Base-by-base conservation (phyloP, 2,888 invertebrate species). In the Gnatocerus cornutus region DNA sequence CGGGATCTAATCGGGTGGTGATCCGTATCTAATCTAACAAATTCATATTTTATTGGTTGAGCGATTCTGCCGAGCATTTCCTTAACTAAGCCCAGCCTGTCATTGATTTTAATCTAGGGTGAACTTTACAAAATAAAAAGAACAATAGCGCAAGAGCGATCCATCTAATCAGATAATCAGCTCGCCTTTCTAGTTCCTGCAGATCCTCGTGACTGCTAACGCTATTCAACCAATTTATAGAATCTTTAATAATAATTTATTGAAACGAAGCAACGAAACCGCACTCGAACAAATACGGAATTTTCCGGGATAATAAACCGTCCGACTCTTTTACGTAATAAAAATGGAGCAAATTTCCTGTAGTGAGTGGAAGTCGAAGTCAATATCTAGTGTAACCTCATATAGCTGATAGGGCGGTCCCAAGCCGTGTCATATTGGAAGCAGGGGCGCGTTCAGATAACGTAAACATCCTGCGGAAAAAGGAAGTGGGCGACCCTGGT, bases 391-490 rank as follows among this genome's bases (percentile, higher is more conserved):
- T 69, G 74, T 71, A 73, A 76, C 69, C 73, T 71, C 71, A 72
- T 73, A 73, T 67, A 63, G 72, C 72, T 74, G 76, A 75, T 74
- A 76, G 74, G 73, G 62, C 71, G 62, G 69, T 64, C 65, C 59
- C 53, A 46, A 64, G 56, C 67, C 68, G 71, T 73, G 74, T 71
- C 70, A 73, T 72, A 71, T 72, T 66, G 64, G 65, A 64, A 50
- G 71, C 67, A 61, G 69, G 71, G 74, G 70, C 64, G 72, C 75
- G 65, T 69, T 65, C 63, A 69, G 79, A 79, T 78, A 79, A 78
- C 75, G 77, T 77, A 79, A 79, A 79, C 77, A 79, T 78, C 76
- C 74, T 75, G 75, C 77, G 78, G 78, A 79, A 77, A 71, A 68
- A 69, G 78, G 77, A 77, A 76, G 75, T 77, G 73, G 75, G 76